phyloP scores from a whole-genome alignment of 1,140 invertebrate genomes.

The Drosophila albomicans region DNA sequence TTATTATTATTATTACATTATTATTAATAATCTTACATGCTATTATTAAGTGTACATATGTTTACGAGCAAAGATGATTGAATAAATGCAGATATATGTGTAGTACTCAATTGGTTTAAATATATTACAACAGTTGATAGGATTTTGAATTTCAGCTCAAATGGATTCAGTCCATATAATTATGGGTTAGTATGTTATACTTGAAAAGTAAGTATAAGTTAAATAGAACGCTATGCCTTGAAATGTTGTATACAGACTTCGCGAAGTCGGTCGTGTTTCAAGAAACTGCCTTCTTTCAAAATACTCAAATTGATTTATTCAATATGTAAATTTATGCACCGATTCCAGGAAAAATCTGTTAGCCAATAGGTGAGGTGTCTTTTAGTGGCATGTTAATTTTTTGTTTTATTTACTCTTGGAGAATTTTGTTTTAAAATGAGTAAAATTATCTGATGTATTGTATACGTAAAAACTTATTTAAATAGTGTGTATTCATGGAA shows the following conservation, averaged over 20 bases:
- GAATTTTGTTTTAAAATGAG: background rate
- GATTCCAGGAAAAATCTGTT: no score
- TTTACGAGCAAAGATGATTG: conserved; percentile 62
- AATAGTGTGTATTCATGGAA: no score
- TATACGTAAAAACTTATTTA: background rate
- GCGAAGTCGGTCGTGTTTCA: no score
- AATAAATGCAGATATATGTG: conserved; percentile 75
- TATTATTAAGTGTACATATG: conserved; percentile 76
- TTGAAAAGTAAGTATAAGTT: background rate
- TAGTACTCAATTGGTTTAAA: conserved; percentile 35
- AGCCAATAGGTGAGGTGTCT: background rate
- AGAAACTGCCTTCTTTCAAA: no score
- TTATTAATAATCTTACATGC: conserved; percentile 53
- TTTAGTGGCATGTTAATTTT: background rate
- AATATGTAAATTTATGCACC: background rate
- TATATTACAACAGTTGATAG: background rate
- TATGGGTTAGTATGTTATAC: no score
- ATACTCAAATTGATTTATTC: background rate
- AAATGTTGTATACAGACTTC: no score
- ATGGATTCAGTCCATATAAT: background rate
- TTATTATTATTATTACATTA: conserved; percentile 45
- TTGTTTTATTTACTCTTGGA: background rate
- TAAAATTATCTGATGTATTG: background rate
- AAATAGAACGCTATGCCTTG: background rate
- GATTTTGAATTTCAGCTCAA: background rate